A percentile compares a stretch with the other conserved stretches of the same genome.
These are phyloP conservation scores for Andricus curvator DNA, from an alignment of 2,888 invertebrate genomes.

Conservation along the genomic window DNA sequence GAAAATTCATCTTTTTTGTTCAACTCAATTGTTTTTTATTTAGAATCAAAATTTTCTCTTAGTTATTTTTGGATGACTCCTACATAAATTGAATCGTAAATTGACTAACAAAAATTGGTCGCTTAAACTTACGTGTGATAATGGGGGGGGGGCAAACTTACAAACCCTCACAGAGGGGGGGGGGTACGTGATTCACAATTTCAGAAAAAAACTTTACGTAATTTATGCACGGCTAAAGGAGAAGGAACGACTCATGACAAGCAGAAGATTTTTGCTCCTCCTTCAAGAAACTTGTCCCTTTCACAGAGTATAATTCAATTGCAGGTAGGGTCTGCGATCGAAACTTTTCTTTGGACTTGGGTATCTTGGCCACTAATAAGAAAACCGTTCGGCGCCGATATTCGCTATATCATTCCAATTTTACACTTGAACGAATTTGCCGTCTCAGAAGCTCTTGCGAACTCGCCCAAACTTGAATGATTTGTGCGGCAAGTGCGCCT, in stretches of 20 bases:
- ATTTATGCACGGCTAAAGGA: not conserved
- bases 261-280: constrained; percentile 20
- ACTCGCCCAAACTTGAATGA: constrained; percentile 73
- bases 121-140: no score
- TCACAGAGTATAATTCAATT: constrained; percentile 68
- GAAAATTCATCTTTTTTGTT: no score
- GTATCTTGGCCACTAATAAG: constrained; percentile 48
- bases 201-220: no score
- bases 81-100: no score
- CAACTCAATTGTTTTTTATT: no score
- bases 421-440: constrained; percentile 70
- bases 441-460: constrained; percentile 64
- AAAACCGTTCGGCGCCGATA: constrained; percentile 53
- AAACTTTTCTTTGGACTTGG: constrained; percentile 64
- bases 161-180: no score
- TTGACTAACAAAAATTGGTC: no score
- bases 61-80: no score
- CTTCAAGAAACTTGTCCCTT: constrained; percentile 37
- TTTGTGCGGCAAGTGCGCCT: constrained; percentile 66
- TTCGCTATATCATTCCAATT: constrained; percentile 76
- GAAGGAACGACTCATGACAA: not conserved
- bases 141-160: no score
- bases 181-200: no score
- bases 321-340: constrained; percentile 61
- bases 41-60: no score